Evolutionary conservation across 2,113 vertebrate genomes (phyloP).

Genomic region (Calcarius ornatus): DNA sequence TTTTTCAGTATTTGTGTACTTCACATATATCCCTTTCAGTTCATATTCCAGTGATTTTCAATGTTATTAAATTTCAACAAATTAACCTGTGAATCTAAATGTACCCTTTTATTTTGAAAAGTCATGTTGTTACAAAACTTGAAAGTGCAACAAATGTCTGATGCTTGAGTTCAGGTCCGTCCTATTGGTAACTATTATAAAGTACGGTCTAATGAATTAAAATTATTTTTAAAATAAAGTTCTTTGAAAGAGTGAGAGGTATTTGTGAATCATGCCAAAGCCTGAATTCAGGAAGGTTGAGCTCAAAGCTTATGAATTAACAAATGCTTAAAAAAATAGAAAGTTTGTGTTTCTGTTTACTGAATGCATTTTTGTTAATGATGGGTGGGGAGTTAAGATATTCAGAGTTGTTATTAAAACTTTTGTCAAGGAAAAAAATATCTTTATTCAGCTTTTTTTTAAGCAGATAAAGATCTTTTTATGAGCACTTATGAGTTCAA

Average conservation of each 20-base stretch:
- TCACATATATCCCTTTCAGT: constrained; percentile 74
- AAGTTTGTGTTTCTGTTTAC: background rate
- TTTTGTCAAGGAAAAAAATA: background rate
- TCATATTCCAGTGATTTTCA: constrained; percentile 74
- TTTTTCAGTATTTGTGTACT: constrained; percentile 74
- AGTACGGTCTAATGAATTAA: constrained; percentile 67
- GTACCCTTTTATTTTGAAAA: constrained; percentile 78
- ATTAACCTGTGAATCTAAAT: constrained; percentile 79
- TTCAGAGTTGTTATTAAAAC: background rate
- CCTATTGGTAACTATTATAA: constrained; percentile 65
- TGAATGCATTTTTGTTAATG: background rate
- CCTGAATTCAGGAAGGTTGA: background rate
- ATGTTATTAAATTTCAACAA: constrained; percentile 75
- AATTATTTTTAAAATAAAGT: constrained; percentile 72
- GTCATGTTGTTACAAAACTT: constrained; percentile 74
- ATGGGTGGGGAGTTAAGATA: background rate
- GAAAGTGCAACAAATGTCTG: constrained; percentile 75
- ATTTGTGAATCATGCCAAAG: constrained; percentile 57
- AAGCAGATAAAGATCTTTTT: background rate
- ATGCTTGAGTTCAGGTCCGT: constrained; percentile 73
- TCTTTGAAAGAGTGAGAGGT: constrained; percentile 67
- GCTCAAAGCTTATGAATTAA: background rate
- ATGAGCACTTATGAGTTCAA: background rate
- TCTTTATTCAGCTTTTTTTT: background rate
- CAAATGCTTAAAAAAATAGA: background rate